Evolutionary conservation across 2,888 invertebrate species (phyloP).

Genomic region (Brachyptera putata): DNA sequence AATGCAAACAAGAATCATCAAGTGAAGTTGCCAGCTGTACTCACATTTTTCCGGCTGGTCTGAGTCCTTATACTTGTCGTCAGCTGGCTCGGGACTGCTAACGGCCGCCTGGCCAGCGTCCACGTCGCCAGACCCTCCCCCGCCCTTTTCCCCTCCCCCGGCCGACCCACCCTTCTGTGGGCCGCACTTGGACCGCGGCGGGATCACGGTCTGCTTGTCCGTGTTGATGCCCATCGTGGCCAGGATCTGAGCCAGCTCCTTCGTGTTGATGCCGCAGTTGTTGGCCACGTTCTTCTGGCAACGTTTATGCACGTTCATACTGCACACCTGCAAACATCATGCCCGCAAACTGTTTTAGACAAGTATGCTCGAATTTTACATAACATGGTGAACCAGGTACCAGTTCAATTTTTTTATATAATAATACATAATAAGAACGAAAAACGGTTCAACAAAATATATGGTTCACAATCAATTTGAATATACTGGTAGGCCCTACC

Average conservation of each 20-base stretch:
- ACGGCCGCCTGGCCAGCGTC: background rate
- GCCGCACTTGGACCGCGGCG: conserved; percentile 10
- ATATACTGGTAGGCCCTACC: too few species aligned
- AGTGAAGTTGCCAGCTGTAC: too few species aligned
- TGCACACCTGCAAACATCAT: conserved; percentile 72
- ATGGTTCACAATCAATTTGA: too few species aligned
- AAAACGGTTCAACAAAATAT: too few species aligned
- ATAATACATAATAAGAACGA: background rate
- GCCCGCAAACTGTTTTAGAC: conserved; percentile 7
- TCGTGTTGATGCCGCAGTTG: conserved; percentile 76
- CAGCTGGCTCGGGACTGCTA: background rate
- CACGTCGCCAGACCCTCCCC: background rate
- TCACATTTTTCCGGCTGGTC: background rate
- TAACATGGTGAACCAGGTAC: too few species aligned
- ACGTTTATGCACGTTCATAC: conserved; percentile 96
- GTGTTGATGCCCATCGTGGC: conserved; percentile 88
- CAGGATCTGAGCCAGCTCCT: conserved; percentile 91
- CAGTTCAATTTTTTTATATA: too few species aligned
- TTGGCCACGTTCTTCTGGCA: conserved; percentile 99
- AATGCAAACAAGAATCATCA: too few species aligned
- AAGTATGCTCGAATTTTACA: background rate
- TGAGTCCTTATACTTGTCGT: background rate
- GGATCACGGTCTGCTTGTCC: conserved; percentile 61
- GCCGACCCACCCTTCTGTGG: conserved; percentile 4
- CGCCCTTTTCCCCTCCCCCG: background rate